These are phyloP conservation scores for Arion vulgaris DNA, from an alignment of 1,140 invertebrate species.

Conservation along the genomic window DNA sequence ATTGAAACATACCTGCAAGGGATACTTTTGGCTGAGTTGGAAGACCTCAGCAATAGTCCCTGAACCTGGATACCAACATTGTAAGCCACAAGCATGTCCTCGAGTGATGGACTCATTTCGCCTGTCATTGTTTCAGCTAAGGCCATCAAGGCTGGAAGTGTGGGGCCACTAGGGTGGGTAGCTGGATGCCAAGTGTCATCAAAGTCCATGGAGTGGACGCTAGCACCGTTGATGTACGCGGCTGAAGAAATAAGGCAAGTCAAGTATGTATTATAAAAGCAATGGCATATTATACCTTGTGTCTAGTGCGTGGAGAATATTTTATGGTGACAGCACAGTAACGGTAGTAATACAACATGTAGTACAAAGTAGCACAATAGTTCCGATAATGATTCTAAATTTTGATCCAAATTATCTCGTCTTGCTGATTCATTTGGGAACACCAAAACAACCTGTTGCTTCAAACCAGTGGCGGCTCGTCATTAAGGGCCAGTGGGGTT, in stretches of 20 bases:
- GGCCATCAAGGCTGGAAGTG: constrained; percentile 59
- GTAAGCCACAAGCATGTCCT: constrained; percentile 60
- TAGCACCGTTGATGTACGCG: constrained; percentile 59
- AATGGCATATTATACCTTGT: no score
- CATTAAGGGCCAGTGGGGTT: no score
- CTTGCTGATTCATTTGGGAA: no score
- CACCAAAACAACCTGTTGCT: no score
- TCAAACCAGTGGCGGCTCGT: no score
- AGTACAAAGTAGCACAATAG: no score
- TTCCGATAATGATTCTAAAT: no score
- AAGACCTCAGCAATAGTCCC: constrained; percentile 55
- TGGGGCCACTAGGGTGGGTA: constrained; percentile 61
- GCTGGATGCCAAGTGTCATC: constrained; percentile 65
- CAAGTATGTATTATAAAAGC: no score
- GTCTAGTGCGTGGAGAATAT: no score
- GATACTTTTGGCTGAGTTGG: constrained; percentile 52
- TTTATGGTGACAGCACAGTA: no score
- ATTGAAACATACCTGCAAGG: constrained; percentile 53
- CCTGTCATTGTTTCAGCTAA: constrained; percentile 51
- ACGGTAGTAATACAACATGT: no score
- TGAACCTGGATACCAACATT: constrained; percentile 63
- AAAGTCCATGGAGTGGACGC: constrained; percentile 64
- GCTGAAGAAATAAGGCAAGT: constrained; percentile 27
- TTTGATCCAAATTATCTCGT: no score
- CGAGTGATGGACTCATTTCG: constrained; percentile 38